Evolutionary conservation across 2,888 invertebrate species (phyloP).

Genomic region (Agriotes lineatus): DNA sequence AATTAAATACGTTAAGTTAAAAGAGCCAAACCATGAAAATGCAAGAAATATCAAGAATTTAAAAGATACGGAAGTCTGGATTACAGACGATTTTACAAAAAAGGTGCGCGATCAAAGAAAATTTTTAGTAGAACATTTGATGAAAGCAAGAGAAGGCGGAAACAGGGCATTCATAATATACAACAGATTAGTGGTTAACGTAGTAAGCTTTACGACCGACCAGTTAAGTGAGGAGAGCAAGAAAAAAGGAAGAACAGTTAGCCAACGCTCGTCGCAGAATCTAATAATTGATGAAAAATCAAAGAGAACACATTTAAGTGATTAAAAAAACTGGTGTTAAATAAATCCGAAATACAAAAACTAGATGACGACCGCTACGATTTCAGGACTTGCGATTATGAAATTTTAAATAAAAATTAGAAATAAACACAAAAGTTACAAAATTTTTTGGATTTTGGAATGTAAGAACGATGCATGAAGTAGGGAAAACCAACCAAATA

Average conservation of each 20-base stretch:
- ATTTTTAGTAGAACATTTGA: neutral
- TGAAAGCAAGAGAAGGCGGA: neutral
- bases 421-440: neutral
- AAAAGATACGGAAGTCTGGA: neutral
- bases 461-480: neutral
- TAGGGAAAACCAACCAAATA: neutral
- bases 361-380: constrained; percentile 3
- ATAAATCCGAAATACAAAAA: neutral
- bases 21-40: neutral
- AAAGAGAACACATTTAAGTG: neutral
- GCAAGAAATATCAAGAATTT: neutral
- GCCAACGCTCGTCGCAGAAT: neutral
- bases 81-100: constrained; percentile 2
- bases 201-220: neutral
- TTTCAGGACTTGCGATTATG: neutral
- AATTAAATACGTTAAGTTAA: neutral
- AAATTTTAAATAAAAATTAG: neutral
- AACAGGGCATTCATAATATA: neutral
- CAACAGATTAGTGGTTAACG: neutral
- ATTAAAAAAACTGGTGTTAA: constrained; percentile 1
- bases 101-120: constrained; percentile 1
- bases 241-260: neutral
- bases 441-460: neutral
- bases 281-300: neutral
- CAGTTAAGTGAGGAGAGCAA: neutral